Evolutionary conservation across 2,888 invertebrate genomes (phyloP), one percentile per base, ranked within the genome.

Genomic region (Siphonodentalium dalli): DNA sequence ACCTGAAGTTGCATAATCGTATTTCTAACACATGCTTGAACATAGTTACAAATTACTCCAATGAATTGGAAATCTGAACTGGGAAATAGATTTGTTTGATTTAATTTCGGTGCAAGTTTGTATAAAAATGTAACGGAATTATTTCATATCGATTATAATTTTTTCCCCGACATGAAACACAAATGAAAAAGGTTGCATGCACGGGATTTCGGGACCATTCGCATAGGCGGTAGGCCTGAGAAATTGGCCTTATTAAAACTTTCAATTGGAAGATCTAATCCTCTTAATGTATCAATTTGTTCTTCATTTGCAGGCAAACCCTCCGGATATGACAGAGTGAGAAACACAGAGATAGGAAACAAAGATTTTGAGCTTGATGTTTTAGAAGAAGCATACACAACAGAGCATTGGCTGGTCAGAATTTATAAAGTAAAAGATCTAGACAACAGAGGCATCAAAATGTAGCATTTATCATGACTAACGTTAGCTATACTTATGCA

Each of bases 371-470:
- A 95, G 82, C 84, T 99, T 61, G 93, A 96, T 79, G 93, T 93
- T n/a, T 84, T 98, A n/a, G 98, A 99, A 82, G 98, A 99, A 84
- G 98, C 98, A 0, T 98, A 97, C 84, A 99, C 98, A 18, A 95
- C 97, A 0, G 98, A 99, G 82, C 97, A 99, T 84, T 99, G 98
- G 98, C 87, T 99, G 41, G 98, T 98, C 51, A 88, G 98, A 74
- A 95, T 98, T 78, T 98, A 97, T 84, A 94, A 94, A 86, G 97
- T 98, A 29, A 97, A 97, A 85, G 91, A 93, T 82, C 85, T 95
- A 66, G 89, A 90, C 58, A 97, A 97, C 84, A 65, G 82, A 40
- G 82, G 82, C 9, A 66, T 62, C 34, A 73, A 71, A 42, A 24
- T 37, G n/a, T 26, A 38, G 24, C 42, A 28, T 20, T 18, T n/a